Evolutionary conservation across 2,797 vertebrate genomes (phyloP).

Genomic region (Epinephelus coioides): DNA sequence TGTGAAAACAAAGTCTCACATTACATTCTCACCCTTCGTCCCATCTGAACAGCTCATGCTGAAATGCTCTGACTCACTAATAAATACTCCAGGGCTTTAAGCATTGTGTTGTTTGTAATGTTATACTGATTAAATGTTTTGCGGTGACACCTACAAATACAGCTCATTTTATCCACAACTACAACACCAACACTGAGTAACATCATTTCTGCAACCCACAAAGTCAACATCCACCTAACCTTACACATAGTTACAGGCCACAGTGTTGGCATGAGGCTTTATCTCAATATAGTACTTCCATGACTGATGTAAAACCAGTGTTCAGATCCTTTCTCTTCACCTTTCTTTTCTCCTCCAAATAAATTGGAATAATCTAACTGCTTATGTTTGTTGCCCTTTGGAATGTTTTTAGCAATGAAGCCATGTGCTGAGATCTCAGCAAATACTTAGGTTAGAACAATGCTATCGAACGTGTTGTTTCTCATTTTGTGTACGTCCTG

Average conservation of each 20-base stretch:
- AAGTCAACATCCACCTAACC: neutral
- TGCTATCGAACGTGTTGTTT: neutral
- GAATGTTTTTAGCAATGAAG: too few species aligned
- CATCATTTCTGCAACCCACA: slow-evolving; percentile 2
- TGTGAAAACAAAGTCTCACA: slow-evolving; percentile 50
- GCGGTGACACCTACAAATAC: neutral
- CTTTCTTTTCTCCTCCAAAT: too few species aligned
- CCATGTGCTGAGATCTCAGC: neutral
- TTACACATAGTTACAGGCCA: neutral
- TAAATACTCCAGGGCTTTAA: slow-evolving; percentile 30
- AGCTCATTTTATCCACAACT: neutral
- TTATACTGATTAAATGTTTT: slow-evolving; percentile 27
- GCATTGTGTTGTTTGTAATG: slow-evolving; percentile 20
- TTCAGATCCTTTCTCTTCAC: neutral
- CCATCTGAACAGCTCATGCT: slow-evolving; percentile 34
- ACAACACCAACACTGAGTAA: slow-evolving; percentile 9
- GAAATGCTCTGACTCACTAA: slow-evolving; percentile 40
- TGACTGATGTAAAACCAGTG: neutral
- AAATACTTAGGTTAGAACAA: neutral
- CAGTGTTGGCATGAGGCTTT: neutral
- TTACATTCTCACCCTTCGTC: slow-evolving; percentile 41
- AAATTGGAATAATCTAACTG: neutral
- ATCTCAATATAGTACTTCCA: neutral
- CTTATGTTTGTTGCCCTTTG: too few species aligned
- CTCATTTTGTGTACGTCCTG: too few species aligned